Evolutionary conservation across 2,113 vertebrate species (phyloP).

Genomic region (Lampris incognitus): DNA sequence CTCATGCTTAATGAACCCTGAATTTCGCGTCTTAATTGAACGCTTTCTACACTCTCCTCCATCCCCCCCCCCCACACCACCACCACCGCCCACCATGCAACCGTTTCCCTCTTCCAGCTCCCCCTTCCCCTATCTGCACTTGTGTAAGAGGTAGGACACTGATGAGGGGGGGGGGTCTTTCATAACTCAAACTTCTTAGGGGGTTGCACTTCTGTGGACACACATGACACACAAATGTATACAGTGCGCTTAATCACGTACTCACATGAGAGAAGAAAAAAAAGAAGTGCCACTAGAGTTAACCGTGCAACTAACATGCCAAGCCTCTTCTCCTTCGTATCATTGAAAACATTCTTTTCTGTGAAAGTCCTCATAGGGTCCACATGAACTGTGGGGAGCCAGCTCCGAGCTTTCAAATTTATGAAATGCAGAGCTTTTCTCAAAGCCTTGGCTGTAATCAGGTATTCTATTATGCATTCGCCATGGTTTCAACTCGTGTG

Average conservation of each 20-base stretch:
- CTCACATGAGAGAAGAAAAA: neutral
- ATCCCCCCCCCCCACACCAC: neutral
- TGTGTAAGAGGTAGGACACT: slow-evolving; percentile 53
- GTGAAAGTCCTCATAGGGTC: slow-evolving; percentile 31
- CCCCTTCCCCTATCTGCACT: slow-evolving; percentile 4
- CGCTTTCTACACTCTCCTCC: slow-evolving; percentile 68
- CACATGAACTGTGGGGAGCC: neutral
- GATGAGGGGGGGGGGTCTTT: slow-evolving; percentile 63
- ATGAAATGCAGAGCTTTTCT: slow-evolving; percentile 48
- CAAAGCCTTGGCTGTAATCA: slow-evolving; percentile 53
- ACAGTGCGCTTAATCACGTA: neutral
- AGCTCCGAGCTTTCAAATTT: neutral
- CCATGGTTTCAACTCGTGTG: slow-evolving; percentile 25
- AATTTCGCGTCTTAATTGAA: slow-evolving; percentile 82
- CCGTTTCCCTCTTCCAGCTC: neutral
- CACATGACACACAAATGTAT: slow-evolving; percentile 13
- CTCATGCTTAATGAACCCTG: slow-evolving; percentile 80
- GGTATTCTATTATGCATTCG: slow-evolving; percentile 44
- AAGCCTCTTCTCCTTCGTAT: slow-evolving; percentile 48
- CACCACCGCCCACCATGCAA: neutral
- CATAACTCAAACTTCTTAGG: slow-evolving; percentile 40
- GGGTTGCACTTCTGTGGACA: slow-evolving; percentile 36
- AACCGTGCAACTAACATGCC: slow-evolving; percentile 30
- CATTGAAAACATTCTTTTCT: slow-evolving; percentile 16
- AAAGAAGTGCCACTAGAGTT: slow-evolving; percentile 23